Evolutionary conservation across 2,797 vertebrate species (phyloP).

Genomic region (Selene dorsalis): DNA sequence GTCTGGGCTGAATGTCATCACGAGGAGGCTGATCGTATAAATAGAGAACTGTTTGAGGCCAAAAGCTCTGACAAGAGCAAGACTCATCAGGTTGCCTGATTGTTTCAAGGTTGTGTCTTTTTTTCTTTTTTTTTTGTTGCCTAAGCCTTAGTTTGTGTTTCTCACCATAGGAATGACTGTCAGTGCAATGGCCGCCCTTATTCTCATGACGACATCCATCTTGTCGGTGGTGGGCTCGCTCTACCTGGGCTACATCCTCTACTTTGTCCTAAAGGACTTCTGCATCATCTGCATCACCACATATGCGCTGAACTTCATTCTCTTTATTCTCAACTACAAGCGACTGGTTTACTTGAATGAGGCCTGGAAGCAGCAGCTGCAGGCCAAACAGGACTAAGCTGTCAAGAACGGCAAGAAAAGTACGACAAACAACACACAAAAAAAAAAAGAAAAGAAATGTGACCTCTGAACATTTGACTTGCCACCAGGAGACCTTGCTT

Average conservation of each 20-base stretch:
- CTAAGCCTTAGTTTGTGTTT: conserved; percentile 73
- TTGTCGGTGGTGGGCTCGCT: conserved; percentile 95
- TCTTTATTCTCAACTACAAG: conserved; percentile 99
- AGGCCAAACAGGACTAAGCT: conserved; percentile 92
- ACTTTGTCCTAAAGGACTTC: conserved; percentile 99
- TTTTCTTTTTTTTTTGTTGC: conserved; percentile 17
- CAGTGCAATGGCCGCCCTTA: conserved; percentile 96
- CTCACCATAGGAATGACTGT: conserved; percentile 92
- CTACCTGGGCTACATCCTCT: conserved; percentile 99
- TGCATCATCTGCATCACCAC: conserved; percentile 97
- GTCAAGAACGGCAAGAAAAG: conserved; percentile 61
- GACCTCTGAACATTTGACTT: conserved; percentile 89
- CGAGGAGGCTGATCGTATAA: conserved; percentile 42
- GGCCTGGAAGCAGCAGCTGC: conserved; percentile 98
- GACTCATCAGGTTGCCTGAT: conserved; percentile 51
- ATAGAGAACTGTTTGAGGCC: conserved; percentile 47
- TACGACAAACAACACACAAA: conserved; percentile 52
- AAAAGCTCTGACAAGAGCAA: conserved; percentile 31
- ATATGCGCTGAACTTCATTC: conserved; percentile 98
- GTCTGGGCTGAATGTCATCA: conserved; percentile 44
- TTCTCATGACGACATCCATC: conserved; percentile 99
- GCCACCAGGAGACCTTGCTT: conserved; percentile 93
- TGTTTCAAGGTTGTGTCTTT: conserved; percentile 39
- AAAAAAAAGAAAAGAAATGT: conserved; percentile 75
- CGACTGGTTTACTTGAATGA: conserved; percentile 99